A percentile compares a stretch with the other conserved stretches of the same genome.
Conservation (phyloP, 2,888 invertebrate species). For the Bombylius major region DNA sequence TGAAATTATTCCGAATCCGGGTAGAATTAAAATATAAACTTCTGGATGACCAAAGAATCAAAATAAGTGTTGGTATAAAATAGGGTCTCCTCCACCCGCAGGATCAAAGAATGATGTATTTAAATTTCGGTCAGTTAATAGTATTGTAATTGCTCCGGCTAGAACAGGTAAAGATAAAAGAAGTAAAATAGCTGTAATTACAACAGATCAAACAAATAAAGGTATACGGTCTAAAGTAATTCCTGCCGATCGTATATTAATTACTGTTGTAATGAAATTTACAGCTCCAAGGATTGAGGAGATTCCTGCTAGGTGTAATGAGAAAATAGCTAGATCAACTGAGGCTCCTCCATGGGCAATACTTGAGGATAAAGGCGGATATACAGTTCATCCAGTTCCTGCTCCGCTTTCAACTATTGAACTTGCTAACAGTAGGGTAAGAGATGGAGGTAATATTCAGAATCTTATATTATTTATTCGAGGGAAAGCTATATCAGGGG, state of each 20-base stretch:
- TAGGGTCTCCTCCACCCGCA: conserved; percentile 65
- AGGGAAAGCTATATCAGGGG: conserved; percentile 70
- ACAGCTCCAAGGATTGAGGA: conserved; percentile 63
- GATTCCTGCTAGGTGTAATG: conserved; percentile 59
- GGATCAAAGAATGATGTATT: conserved; percentile 75
- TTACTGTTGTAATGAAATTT: conserved; percentile 66
- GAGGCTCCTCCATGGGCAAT: conserved; percentile 53
- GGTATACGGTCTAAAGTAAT: conserved; percentile 52
- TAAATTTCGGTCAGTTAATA: conserved; percentile 66
- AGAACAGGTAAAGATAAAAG: conserved; percentile 59
- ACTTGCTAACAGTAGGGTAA: conserved; percentile 51
- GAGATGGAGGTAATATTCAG: conserved; percentile 59
- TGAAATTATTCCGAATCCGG: conserved; percentile 70
- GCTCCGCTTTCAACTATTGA: conserved; percentile 54
- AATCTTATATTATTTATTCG: conserved; percentile 79
- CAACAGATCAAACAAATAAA: conserved; percentile 61
- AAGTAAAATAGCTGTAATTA: conserved; percentile 51
- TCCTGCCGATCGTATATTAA: conserved; percentile 52
- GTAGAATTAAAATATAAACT: conserved; percentile 76
- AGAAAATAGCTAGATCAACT: conserved; percentile 66
- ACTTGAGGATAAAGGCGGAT: conserved; percentile 53
- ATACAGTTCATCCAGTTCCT: conserved; percentile 69
- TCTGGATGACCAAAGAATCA: conserved; percentile 83
- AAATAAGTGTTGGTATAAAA: conserved; percentile 72
- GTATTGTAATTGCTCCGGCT: conserved; percentile 68